Evolutionary conservation across 1,140 invertebrate species (phyloP).

Genomic region (Lasaia peninsularis): DNA sequence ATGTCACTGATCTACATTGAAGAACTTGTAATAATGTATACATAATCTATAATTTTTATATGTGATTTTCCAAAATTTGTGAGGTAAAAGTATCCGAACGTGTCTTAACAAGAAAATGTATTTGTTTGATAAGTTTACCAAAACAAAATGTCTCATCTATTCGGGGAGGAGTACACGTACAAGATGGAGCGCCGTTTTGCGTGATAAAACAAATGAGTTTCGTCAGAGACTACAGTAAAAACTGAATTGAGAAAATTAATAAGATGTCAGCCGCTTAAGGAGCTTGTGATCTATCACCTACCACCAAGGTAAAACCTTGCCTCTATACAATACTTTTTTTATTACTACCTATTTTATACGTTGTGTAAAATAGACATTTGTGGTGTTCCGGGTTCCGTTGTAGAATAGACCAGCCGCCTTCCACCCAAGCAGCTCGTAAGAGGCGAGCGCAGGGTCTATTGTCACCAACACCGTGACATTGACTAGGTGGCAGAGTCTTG

Average conservation of each 20-base stretch:
- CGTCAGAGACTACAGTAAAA: constrained; percentile 4
- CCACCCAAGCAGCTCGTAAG: too few relatives aligned
- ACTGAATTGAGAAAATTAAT: constrained; percentile 11
- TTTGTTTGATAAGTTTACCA: constrained; percentile 6
- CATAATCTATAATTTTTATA: too few relatives aligned
- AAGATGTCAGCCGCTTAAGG: constrained; percentile 1
- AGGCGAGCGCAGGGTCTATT: too few relatives aligned
- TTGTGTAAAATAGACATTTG: too few relatives aligned
- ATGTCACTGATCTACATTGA: too few relatives aligned
- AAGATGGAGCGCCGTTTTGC: constrained; percentile 5
- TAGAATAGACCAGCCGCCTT: too few relatives aligned
- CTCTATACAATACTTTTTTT: not conserved
- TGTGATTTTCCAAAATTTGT: too few relatives aligned
- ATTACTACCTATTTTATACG: not conserved
- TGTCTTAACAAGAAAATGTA: not conserved
- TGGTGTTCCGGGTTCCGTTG: too few relatives aligned
- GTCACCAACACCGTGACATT: too few relatives aligned
- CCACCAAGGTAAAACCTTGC: not conserved
- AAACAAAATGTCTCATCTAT: constrained; percentile 7
- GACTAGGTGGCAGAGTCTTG: too few relatives aligned
- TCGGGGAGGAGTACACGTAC: not conserved
- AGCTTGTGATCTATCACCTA: constrained; percentile 3
- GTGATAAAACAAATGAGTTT: constrained; percentile 13
- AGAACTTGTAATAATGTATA: too few relatives aligned
- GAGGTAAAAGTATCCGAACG: not conserved